phyloP scores from a whole-genome alignment of 2,888 invertebrate species.

The Spodoptera littoralis region DNA sequence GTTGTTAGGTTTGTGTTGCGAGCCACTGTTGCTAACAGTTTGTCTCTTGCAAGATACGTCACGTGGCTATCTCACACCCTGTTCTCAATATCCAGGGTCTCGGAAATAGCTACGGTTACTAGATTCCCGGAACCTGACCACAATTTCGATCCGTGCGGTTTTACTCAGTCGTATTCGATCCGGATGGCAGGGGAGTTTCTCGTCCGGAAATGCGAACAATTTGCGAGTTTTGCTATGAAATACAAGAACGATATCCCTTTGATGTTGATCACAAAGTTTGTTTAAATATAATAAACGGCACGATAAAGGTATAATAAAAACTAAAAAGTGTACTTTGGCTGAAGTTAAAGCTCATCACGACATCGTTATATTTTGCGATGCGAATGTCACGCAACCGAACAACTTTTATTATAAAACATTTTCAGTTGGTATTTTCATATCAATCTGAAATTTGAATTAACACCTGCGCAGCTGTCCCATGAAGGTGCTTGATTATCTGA shows the following conservation, averaged over 20 bases:
- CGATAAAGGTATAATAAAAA: conserved; percentile 23
- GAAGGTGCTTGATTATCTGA: no score
- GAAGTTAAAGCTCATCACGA: conserved; percentile 15
- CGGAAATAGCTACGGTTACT: conserved; percentile 4
- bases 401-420: conserved; percentile 2
- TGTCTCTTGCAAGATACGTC: background rate
- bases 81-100: background rate
- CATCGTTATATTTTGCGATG: conserved; percentile 23
- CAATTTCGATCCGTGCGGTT: conserved; percentile 20
- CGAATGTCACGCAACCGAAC: conserved; percentile 14
- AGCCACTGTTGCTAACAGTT: conserved; percentile 7
- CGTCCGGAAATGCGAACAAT: conserved; percentile 11
- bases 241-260: background rate
- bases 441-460: no score
- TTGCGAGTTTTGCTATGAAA: conserved; percentile 7
- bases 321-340: conserved; percentile 20
- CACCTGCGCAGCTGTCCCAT: no score
- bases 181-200: conserved; percentile 16
- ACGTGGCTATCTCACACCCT: conserved; percentile 2
- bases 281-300: conserved; percentile 13
- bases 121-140: conserved; percentile 1
- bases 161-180: conserved; percentile 3
- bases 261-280: conserved; percentile 19
- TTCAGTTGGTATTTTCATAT: background rate
- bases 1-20: conserved; percentile 33